Conservation (phyloP, 2,113 vertebrate species). For the Canis aureus region DNA sequence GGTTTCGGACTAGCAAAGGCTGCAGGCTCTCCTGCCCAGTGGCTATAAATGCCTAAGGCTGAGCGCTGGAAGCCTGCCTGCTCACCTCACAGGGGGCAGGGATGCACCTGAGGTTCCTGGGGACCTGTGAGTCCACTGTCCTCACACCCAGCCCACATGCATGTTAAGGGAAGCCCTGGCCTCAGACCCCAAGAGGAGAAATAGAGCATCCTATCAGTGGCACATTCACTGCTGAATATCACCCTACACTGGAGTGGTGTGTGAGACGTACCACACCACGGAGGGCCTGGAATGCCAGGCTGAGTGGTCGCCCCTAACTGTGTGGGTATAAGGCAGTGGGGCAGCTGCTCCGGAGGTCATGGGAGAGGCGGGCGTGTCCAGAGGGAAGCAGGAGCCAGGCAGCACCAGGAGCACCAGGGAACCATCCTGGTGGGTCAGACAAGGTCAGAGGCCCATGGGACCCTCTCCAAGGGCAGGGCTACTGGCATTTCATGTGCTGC, state of each 20-base stretch:
- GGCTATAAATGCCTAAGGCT: too few relatives aligned
- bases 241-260: fast-evolving
- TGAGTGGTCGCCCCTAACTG: background rate
- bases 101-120: background rate
- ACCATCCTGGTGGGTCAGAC: background rate
- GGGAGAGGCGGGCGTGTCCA: background rate
- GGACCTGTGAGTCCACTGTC: too few relatives aligned
- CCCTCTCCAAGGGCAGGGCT: background rate
- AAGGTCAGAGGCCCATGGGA: background rate
- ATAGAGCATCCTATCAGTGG: background rate
- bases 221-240: background rate
- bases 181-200: background rate
- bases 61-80: background rate
- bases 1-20: background rate
- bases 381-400: background rate
- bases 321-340: background rate
- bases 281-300: background rate
- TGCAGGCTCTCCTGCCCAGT: background rate
- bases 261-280: background rate
- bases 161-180: background rate
- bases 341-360: background rate
- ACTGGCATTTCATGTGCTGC: background rate
- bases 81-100: background rate
- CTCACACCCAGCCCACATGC: background rate
- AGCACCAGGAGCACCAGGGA: background rate